Conservation (phyloP, 2,113 vertebrate genomes). For the Periophthalmodon schlosseri region DNA sequence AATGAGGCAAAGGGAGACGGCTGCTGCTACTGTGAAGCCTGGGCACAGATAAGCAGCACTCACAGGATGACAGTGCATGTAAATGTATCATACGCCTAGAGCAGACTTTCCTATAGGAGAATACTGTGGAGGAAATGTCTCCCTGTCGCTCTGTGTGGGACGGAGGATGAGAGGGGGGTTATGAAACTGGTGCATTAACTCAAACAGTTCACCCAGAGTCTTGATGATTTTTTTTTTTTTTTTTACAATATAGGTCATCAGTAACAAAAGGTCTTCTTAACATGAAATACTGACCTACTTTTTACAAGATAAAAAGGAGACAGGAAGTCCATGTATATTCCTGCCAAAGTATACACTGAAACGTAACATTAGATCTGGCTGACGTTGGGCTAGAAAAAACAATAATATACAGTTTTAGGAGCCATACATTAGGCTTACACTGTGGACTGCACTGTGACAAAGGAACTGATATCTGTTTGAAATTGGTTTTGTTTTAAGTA, state of each 20-base stretch:
- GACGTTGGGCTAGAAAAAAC: neutral
- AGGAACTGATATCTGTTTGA: neutral
- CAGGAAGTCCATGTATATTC: neutral
- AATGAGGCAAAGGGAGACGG: constrained; percentile 1
- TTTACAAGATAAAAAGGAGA: neutral
- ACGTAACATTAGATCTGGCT: neutral
- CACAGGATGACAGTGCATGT: constrained; percentile 43
- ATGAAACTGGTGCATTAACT: constrained; percentile 6
- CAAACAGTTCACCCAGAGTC: neutral
- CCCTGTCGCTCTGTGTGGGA: constrained; percentile 35
- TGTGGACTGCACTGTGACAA: neutral
- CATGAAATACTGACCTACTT: neutral
- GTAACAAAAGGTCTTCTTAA: neutral
- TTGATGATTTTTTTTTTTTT: neutral
- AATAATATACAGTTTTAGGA: neutral
- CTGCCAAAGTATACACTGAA: neutral
- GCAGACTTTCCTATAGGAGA: constrained; percentile 48
- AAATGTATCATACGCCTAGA: constrained; percentile 49
- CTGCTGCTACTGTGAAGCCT: constrained; percentile 9
- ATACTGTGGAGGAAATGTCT: constrained; percentile 44
- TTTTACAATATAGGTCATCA: neutral
- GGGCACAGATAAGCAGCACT: constrained; percentile 47
- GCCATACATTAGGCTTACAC: neutral
- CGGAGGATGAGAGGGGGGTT: constrained; percentile 26
- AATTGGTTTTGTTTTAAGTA: neutral